Evolutionary conservation across 2,888 invertebrate genomes (phyloP), one percentile per base, ranked within the genome.

Genomic region (Melitaea athalia): DNA sequence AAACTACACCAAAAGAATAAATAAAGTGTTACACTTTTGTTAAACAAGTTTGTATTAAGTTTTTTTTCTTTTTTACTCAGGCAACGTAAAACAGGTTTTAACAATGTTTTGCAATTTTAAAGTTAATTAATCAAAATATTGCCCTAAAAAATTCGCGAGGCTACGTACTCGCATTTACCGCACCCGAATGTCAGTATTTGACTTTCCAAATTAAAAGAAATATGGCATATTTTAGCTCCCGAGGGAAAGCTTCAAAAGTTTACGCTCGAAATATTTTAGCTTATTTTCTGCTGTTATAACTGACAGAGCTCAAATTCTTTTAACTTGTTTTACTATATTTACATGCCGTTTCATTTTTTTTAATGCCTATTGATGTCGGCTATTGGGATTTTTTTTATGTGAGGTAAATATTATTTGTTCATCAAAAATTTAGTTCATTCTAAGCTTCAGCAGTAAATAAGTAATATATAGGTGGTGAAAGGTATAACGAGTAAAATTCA

Each of bases 221-320:
- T 67, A 67, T 47, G 49, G 49, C 53, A 57, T 49, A 42, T 61
- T 67, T 62, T 42, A 62, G 53, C 53, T 67, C 47, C 24, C 60
- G 24, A 55, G 45, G 42, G 62, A 55, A 55, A 55, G 49, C 62
- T 67, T 57, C 49, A 55, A 62, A 67, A 67, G 55, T 67, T 33
- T 66, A 62, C 67, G 61, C 67, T 61, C 62, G 17, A 67, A 45
- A 57, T 67, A 61, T 53, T 65, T 52, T 42, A 52, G 43, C 52
- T 65, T 65, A 65, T 59, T 55, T 17, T 45, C 47, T 67, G 60
- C n/a, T 33, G 53, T 47, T 50, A 47, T 53, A 61, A 61, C 62
- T 62, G 55, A 53, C 31, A 60, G 47, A 38, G 52, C 47, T 43
- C 8, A 66, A 66, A 57, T 52, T 62, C 49, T 53, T 47, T 67